Evolutionary conservation across 1,140 invertebrate species (phyloP).

Genomic region (Stenopsyche tienmushanensis): DNA sequence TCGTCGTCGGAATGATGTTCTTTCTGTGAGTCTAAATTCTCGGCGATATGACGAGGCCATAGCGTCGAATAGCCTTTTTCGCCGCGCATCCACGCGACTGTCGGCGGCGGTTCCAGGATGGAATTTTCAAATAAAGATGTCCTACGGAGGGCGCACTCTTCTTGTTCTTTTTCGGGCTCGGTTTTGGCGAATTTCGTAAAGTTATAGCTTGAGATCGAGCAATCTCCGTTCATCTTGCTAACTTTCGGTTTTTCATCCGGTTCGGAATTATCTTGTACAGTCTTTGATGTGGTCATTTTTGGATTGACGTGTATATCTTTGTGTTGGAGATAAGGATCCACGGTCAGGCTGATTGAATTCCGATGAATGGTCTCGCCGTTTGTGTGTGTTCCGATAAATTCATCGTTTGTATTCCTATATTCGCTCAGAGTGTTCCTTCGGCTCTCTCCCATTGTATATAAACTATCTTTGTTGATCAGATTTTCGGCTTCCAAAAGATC

Average conservation of each 20-base stretch:
- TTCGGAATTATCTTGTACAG: neutral
- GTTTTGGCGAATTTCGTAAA: conserved; percentile 13
- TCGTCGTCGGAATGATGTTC: conserved; percentile 40
- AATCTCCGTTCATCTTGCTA: neutral
- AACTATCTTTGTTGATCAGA: conserved; percentile 39
- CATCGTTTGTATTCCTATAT: conserved; percentile 47
- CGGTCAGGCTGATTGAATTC: conserved; percentile 38
- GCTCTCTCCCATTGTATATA: conserved; percentile 39
- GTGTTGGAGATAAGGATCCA: conserved; percentile 42
- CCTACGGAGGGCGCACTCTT: too few relatives aligned
- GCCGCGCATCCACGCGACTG: conserved; percentile 23
- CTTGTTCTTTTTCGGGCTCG: conserved; percentile 11
- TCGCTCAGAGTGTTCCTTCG: conserved; percentile 47
- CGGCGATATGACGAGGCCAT: conserved; percentile 9
- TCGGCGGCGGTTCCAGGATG: conserved; percentile 5
- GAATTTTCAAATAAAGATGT: conserved; percentile 10
- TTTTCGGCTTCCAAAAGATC: conserved; percentile 42
- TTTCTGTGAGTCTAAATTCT: conserved; percentile 16
- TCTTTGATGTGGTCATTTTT: conserved; percentile 49
- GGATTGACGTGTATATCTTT: conserved; percentile 57
- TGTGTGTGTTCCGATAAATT: conserved; percentile 45
- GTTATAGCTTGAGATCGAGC: neutral
- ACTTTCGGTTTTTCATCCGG: neutral
- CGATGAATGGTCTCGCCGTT: conserved; percentile 32
- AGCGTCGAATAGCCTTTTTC: conserved; percentile 32